phyloP scores from a whole-genome alignment of 2,888 invertebrate species.

The Chrysolina americana region DNA sequence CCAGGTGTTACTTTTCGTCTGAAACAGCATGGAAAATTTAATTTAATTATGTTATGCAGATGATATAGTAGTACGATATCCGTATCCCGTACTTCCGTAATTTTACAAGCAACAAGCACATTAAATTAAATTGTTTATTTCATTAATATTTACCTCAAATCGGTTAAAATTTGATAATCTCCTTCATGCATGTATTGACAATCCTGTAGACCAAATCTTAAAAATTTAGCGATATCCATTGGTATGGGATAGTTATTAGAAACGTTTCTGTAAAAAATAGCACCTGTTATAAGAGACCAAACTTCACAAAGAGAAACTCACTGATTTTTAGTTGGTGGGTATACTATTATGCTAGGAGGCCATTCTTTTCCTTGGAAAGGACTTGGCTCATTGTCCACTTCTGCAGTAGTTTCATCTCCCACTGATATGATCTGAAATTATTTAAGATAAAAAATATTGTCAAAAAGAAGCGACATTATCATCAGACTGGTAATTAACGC shows the following conservation, averaged over 20 bases:
- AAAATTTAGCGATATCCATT: not conserved
- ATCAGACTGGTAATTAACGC: no score
- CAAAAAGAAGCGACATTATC: no score
- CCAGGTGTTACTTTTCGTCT: constrained; percentile 60
- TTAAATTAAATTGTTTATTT: no score
- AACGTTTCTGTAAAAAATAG: constrained; percentile 9
- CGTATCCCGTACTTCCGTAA: no score
- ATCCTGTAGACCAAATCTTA: constrained; percentile 31
- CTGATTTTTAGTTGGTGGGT: constrained; percentile 13
- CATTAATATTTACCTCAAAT: constrained; percentile 24
- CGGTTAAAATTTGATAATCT: constrained; percentile 13
- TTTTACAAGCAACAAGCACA: no score
- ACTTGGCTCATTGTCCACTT: constrained; percentile 24
- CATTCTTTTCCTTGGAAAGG: constrained; percentile 40
- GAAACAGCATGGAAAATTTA: not conserved
- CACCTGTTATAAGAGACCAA: not conserved
- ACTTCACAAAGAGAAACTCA: constrained; percentile 11
- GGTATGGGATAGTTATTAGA: constrained; percentile 23
- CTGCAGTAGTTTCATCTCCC: constrained; percentile 2
- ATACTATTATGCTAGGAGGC: not conserved
- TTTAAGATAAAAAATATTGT: no score
- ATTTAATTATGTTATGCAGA: not conserved
- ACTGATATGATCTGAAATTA: constrained; percentile 34
- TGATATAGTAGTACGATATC: not conserved
- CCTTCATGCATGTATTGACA: constrained; percentile 9